A percentile compares a stretch with the other conserved stretches of the same genome.
Conservation (phyloP, 2,113 vertebrate species). For the Daphoenositta chrysoptera region DNA sequence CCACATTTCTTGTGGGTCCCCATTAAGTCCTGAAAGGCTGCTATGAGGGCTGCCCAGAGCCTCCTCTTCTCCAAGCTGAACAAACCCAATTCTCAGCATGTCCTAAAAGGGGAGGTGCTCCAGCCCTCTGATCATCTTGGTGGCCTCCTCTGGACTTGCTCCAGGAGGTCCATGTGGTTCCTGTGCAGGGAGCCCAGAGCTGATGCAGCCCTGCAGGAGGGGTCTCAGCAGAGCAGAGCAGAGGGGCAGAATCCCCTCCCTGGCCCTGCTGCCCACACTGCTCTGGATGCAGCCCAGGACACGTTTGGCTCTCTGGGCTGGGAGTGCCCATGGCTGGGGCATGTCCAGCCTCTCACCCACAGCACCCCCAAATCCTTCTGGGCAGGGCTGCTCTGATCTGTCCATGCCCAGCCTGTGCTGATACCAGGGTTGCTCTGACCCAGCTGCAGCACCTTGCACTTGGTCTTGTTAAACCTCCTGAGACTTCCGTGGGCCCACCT, state of each 20-base stretch:
- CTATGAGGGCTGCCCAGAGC: not conserved
- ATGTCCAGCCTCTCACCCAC: not conserved
- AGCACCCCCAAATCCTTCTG: not conserved
- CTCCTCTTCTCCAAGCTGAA: not conserved
- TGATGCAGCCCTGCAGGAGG: not conserved
- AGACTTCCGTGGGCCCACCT: not conserved
- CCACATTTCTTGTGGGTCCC: not conserved
- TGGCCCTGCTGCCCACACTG: too few species aligned
- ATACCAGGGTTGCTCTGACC: not conserved
- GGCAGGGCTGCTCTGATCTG: not conserved
- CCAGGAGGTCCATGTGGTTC: not conserved
- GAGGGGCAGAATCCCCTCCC: too few species aligned
- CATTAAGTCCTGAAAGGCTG: not conserved
- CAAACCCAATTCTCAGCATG: not conserved
- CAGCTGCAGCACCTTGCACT: not conserved
- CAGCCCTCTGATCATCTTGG: accelerated
- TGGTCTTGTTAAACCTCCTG: not conserved
- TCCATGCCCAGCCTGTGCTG: not conserved
- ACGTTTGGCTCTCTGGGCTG: too few species aligned
- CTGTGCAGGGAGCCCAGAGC: not conserved
- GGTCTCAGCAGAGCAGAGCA: not conserved
- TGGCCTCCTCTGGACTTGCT: not conserved
- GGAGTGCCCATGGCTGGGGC: too few species aligned
- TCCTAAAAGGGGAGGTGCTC: not conserved
- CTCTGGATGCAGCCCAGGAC: too few species aligned